Evolutionary conservation across 2,888 invertebrate genomes (phyloP), one percentile per base, ranked within the genome.

Genomic region (Temnothorax unifasciatus): DNA sequence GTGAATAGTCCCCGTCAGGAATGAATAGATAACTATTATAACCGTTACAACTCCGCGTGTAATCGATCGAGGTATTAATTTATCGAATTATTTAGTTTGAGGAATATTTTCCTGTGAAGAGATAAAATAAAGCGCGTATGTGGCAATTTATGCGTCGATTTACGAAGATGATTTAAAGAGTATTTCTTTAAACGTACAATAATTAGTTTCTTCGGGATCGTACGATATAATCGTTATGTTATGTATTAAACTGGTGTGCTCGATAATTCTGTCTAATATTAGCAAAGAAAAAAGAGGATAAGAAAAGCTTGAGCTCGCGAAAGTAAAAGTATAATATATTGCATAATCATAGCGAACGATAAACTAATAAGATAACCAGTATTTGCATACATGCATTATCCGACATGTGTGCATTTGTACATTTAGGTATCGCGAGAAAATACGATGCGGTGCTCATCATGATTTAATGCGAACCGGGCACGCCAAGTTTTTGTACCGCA

Each of bases 381-480:
- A 18, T 52, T 41, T 41, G 18, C 68, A 13, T 29, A 13, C 29
- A 44, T 41, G 15, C 18, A 52, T 76, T 52, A 34, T 6, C 29
- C 44, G 68, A 34, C 59, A 11, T 21, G 15, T 25, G 8, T 44
- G 54, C n/a, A 71, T 47, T 50, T 61, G 64, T 47, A 34, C 75
- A 41, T 75, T 82, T 84, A 82, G 66, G 57, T 75, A 47, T 34
- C 21, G 29, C 44, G 73, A 52, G 73, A 71, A 79, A 71, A 54
- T 69, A 59, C 79, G 59, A 79, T 47, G 79, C 57, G 44, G 47
- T 79, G 59, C 47, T 79, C 79, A 71, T 71, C 73, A 13, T 71
- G 79, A 79, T 79, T 79, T 79, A 79, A 79, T 71, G 73, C 79
- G 38, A 71, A 59, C 73, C 41, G 47, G 73, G 79, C 79, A 79